phyloP scores from a whole-genome alignment of 2,888 invertebrate species.

The Xanthia togata region DNA sequence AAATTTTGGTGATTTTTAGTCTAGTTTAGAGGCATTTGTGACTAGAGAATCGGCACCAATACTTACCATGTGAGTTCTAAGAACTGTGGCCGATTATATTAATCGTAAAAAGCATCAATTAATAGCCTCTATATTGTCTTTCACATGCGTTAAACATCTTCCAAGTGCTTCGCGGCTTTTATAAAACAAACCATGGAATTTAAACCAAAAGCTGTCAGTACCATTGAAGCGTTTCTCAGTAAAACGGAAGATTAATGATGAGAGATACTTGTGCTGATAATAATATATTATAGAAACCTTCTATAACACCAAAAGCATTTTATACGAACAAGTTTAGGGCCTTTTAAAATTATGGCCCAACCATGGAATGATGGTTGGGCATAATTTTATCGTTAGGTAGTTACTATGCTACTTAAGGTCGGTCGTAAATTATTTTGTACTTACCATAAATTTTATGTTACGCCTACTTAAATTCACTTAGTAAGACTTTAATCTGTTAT shows the following conservation, averaged over 20 bases:
- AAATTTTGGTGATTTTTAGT: too few species aligned
- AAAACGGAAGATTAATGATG: slow-evolving; percentile 46
- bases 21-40: too few species aligned
- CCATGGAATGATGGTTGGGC: not conserved
- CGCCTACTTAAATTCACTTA: not conserved
- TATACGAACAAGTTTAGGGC: slow-evolving; percentile 6
- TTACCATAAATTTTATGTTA: slow-evolving; percentile 14
- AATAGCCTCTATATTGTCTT: not conserved
- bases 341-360: too few species aligned
- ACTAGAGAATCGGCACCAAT: too few species aligned
- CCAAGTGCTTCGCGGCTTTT: not conserved
- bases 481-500: not conserved
- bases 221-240: slow-evolving; percentile 25
- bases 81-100: not conserved
- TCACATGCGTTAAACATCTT: slow-evolving; percentile 8
- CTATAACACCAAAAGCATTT: slow-evolving; percentile 19
- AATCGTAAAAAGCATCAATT: not conserved
- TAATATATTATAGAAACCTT: slow-evolving; percentile 2
- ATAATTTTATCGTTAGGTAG: slow-evolving; percentile 4
- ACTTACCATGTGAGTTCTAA: too few species aligned
- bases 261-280: slow-evolving; percentile 6
- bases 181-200: slow-evolving; percentile 10
- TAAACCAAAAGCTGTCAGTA: not conserved
- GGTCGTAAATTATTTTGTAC: slow-evolving; percentile 21
- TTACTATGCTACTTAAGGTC: not conserved